Base-by-base conservation (phyloP, 2,888 invertebrate species). In the Eupeodes latifasciatus region DNA sequence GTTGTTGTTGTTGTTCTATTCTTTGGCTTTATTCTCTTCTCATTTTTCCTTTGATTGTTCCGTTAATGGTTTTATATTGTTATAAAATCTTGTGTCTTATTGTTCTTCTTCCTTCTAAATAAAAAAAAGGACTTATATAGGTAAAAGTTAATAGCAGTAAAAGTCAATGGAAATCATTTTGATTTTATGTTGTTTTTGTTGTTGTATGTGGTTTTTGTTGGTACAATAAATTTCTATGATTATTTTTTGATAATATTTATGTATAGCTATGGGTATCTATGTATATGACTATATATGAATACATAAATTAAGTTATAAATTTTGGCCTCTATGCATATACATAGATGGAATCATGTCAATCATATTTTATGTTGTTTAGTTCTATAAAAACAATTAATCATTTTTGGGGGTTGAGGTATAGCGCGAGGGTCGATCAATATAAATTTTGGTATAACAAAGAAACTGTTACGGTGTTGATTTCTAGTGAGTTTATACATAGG, bases 41-140 rank as follows among this genome's bases (percentile, higher is more conserved):
- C 36, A 53, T 53, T 72, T 19, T 72, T 44, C 51, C 53, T 72
- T 72, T 44, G 71, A 27, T 81, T 85, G 81, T 77, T 88, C 64
- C 75, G 81, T 85, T 88, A 88, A 88, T 88, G 85, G 88, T 88
- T 85, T 88, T 85, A 85, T 85, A 88, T 88, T 88, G 88, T 88
- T 88, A 77, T 81, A 71, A 71, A 55, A 83, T 57, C 66, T 69
- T 57, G 51, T 80, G 67, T 74, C 77, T 69, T 78, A 88, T 88
- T 88, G 88, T 88, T 85, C 85, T 81, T 78, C 16, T 40, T 71
- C 40, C 69, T 16, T 40, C 34, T 27, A 51, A 1, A 40, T 7
- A 40, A 40, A 40, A 40, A 40, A 40, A 40, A 44, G 6, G n/a
- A 16, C 9, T 16, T 36, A 61, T 64, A 27, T 64, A 49, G 27